Percentiles rank a stretch among this genome's conserved stretches.
These are phyloP conservation scores for Athrips mouffetella DNA, from an alignment of 2,888 invertebrate species.

Conservation along the genomic window DNA sequence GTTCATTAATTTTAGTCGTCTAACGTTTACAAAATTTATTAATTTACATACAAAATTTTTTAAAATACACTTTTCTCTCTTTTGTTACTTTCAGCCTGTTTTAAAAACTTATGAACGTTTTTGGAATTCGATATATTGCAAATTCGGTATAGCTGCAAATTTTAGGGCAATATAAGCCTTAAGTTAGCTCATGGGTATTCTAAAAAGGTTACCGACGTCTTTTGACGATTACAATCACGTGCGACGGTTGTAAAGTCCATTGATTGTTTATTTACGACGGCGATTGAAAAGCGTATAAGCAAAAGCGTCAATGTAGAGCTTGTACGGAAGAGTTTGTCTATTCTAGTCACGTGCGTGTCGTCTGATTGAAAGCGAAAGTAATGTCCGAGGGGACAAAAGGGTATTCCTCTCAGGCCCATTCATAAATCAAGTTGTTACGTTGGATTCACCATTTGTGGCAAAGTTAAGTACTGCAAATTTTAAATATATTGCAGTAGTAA, in stretches of 20 bases:
- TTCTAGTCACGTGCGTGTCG: constrained; percentile 35
- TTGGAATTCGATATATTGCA: too few species aligned
- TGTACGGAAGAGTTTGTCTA: constrained; percentile 23
- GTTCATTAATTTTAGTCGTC: too few species aligned
- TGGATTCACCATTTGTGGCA: neutral
- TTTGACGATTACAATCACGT: too few species aligned
- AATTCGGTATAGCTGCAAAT: too few species aligned
- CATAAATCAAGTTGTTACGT: constrained; percentile 36
- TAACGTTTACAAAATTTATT: too few species aligned
- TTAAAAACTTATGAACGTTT: too few species aligned
- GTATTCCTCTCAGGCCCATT: constrained; percentile 42
- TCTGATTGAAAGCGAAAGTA: constrained; percentile 46
- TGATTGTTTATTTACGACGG: neutral
- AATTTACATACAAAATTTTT: too few species aligned
- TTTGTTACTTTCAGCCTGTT: too few species aligned
- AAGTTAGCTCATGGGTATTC: neutral
- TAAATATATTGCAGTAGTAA: neutral
- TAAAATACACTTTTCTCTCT: too few species aligned
- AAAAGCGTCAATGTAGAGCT: constrained; percentile 26
- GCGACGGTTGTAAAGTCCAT: too few species aligned
- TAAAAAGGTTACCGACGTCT: neutral
- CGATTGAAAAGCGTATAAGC: neutral
- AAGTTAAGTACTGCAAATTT: neutral
- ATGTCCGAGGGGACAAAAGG: constrained; percentile 37
- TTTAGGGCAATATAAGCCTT: too few species aligned